Conservation (phyloP, 2,888 invertebrate species). For the Neoitamus cyanurus region DNA sequence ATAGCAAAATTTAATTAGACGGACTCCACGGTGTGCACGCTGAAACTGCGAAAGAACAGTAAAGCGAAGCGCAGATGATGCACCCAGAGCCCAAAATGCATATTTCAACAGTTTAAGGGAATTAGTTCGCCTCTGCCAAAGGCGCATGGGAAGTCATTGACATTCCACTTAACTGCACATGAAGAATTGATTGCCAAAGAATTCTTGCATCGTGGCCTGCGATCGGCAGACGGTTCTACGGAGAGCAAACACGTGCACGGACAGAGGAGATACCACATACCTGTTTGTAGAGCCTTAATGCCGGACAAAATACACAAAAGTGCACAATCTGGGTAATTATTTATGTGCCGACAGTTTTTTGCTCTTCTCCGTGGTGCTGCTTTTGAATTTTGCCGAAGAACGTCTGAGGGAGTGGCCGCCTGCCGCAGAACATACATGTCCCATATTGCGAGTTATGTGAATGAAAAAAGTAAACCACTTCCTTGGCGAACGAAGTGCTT, state of each 20-base stretch:
- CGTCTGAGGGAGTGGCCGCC: conserved; percentile 24
- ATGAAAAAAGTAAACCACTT: neutral
- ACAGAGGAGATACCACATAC: neutral
- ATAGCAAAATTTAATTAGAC: conserved; percentile 4
- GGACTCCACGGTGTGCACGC: neutral
- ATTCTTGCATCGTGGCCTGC: conserved; percentile 32
- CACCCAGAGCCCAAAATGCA: neutral
- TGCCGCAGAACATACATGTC: neutral
- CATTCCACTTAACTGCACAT: conserved; percentile 51
- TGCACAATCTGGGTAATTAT: conserved; percentile 37
- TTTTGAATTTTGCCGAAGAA: conserved; percentile 9
- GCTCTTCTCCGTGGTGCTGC: neutral
- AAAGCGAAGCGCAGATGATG: neutral
- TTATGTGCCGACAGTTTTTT: conserved; percentile 39
- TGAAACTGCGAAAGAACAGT: neutral
- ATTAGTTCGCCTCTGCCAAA: neutral
- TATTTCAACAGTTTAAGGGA: conserved; percentile 23
- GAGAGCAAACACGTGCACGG: conserved; percentile 7
- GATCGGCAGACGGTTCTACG: neutral
- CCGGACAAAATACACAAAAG: conserved; percentile 32
- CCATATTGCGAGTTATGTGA: neutral
- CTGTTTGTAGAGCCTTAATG: neutral
- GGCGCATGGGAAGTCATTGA: conserved; percentile 48
- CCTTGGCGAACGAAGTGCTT: neutral
- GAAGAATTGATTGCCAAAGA: conserved; percentile 51